A percentile compares a stretch with the other conserved stretches of the same genome.
Conservation (phyloP, 2,113 vertebrate genomes). For the Hemiprocne comata region DNA sequence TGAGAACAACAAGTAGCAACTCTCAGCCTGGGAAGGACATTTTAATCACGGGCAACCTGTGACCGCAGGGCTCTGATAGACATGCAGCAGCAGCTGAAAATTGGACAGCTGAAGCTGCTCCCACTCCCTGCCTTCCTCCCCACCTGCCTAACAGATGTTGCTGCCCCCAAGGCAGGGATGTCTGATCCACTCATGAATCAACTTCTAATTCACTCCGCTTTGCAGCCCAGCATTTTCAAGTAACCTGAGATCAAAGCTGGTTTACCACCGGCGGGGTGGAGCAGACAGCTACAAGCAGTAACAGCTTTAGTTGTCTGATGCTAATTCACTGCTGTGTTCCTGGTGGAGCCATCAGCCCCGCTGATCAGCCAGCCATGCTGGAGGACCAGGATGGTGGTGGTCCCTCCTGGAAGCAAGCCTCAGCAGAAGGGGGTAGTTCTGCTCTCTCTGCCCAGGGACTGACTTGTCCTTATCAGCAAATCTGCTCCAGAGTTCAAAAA, state of each 20-base stretch:
- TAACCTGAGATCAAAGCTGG: background rate
- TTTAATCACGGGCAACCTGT: background rate
- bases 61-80: background rate
- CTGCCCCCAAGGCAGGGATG: slow-evolving; percentile 6
- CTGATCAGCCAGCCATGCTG: accelerated
- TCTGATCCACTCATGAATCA: slow-evolving; percentile 10
- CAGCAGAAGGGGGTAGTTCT: accelerated
- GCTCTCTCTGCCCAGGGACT: background rate
- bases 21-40: background rate
- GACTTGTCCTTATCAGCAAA: background rate
- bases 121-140: background rate
- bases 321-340: background rate
- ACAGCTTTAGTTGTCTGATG: background rate
- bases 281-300: background rate
- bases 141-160: background rate
- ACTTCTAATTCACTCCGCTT: background rate
- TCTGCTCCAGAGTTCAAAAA: background rate
- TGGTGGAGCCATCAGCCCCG: accelerated
- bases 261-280: background rate
- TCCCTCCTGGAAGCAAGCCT: background rate
- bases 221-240: background rate
- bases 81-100: background rate
- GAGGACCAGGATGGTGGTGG: background rate
- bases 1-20: background rate
- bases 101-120: background rate